Evolutionary conservation across 2,113 vertebrate genomes (phyloP).

Genomic region (Cisticola juncidis): DNA sequence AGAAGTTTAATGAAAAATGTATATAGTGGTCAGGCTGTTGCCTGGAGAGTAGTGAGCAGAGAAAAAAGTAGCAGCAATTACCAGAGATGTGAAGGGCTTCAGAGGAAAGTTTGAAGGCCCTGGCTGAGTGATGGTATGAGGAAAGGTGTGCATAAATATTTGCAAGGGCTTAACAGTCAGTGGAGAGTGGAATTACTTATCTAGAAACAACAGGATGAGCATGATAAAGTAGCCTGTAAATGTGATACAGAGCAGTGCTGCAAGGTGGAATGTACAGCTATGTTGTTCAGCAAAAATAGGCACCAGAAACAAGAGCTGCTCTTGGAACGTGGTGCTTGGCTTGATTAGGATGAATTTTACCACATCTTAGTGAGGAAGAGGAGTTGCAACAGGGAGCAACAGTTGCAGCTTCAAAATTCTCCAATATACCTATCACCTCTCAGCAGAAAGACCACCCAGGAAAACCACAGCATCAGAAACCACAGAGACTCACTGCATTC

Average conservation of each 20-base stretch:
- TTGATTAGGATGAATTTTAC: background rate
- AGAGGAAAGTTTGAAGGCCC: background rate
- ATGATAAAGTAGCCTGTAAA: background rate
- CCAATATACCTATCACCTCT: background rate
- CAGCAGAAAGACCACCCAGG: background rate
- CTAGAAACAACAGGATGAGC: background rate
- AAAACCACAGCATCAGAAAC: background rate
- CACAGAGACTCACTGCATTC: background rate
- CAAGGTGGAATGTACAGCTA: background rate
- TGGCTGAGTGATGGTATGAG: background rate
- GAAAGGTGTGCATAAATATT: background rate
- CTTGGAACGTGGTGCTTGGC: background rate
- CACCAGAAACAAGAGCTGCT: background rate
- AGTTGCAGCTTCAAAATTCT: background rate
- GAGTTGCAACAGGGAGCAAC: background rate
- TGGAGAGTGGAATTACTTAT: conserved; percentile 26
- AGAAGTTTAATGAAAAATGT: background rate
- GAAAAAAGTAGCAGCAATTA: background rate
- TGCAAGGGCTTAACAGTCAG: background rate
- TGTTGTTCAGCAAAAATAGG: background rate
- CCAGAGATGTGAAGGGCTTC: background rate
- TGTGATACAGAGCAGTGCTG: background rate
- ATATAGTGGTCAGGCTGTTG: background rate
- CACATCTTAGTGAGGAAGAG: background rate
- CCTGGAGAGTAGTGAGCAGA: background rate